phyloP scores from a whole-genome alignment of 1,140 invertebrate species.

The Drosophila nannoptera region DNA sequence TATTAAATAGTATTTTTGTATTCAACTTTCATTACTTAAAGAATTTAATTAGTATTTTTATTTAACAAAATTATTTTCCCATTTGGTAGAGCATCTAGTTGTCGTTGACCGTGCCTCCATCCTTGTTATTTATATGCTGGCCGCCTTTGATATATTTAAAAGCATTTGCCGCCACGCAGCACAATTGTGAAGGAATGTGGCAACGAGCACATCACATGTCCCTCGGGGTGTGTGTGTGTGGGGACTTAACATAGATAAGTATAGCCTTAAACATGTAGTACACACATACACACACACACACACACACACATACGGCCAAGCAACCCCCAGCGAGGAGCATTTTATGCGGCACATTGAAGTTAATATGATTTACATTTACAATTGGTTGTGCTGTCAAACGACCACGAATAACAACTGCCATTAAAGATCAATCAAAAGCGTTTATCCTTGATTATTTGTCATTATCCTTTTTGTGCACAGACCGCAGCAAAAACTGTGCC shows the following conservation, averaged over 20 bases:
- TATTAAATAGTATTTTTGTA: no score
- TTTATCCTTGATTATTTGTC: conserved; percentile 79
- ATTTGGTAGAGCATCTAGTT: conserved; percentile 6
- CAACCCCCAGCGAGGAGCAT: conserved; percentile 20
- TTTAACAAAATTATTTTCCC: not conserved
- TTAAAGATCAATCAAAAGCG: conserved; percentile 78
- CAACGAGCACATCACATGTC: conserved; percentile 21
- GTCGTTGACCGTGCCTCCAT: conserved; percentile 12
- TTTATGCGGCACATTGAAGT: conserved; percentile 71
- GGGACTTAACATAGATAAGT: conserved; percentile 17
- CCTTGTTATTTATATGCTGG: conserved; percentile 55
- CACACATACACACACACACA: conserved; percentile 6
- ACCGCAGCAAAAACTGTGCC: conserved; percentile 44
- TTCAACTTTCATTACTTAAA: no score
- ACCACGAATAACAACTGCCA: conserved; percentile 54
- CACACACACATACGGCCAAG: conserved; percentile 16
- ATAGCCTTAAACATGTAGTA: not conserved
- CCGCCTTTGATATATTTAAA: conserved; percentile 70
- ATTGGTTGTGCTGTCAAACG: conserved; percentile 65
- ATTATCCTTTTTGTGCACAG: conserved; percentile 72
- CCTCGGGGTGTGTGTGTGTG: no score
- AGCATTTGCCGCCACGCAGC: conserved; percentile 59
- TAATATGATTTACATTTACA: conserved; percentile 78
- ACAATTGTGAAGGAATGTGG: conserved; percentile 58
- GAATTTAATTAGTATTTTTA: no score